These are phyloP conservation scores for Pelobates fuscus DNA, from an alignment of 2,113 vertebrate genomes.

Conservation along the genomic window DNA sequence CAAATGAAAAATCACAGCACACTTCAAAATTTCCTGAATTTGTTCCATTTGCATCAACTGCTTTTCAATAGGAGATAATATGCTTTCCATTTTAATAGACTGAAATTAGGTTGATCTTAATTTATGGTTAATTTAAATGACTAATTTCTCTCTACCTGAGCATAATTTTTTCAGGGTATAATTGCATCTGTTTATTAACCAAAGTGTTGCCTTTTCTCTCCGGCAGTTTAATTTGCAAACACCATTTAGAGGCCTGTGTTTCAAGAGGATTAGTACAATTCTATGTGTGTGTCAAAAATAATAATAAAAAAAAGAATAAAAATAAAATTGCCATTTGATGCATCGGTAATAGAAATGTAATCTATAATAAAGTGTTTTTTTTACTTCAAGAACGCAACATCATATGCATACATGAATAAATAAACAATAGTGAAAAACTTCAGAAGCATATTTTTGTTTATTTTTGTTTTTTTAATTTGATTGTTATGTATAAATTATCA, in stretches of 20 bases:
- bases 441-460: too few species aligned
- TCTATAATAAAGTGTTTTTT: too few species aligned
- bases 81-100: conserved; percentile 78
- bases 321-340: neutral
- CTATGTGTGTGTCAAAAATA: neutral
- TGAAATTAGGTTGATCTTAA: conserved; percentile 80
- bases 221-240: conserved; percentile 44
- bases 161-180: conserved; percentile 65
- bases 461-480: too few species aligned
- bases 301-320: too few species aligned
- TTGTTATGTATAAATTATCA: too few species aligned
- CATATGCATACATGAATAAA: too few species aligned
- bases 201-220: conserved; percentile 49
- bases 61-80: conserved; percentile 74
- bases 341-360: neutral
- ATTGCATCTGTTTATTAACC: conserved; percentile 73
- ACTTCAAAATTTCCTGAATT: conserved; percentile 76
- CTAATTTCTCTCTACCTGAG: conserved; percentile 77
- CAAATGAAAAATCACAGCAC: conserved; percentile 77
- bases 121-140: conserved; percentile 80
- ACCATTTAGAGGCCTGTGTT: conserved; percentile 25
- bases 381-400: too few species aligned
- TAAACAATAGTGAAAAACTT: too few species aligned
- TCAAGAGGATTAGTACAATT: conserved; percentile 25
- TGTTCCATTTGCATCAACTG: conserved; percentile 78